Percentiles rank a stretch among this genome's conserved stretches.
phyloP scores from a whole-genome alignment of 2,888 invertebrate species.

The Brachyptera risi region DNA sequence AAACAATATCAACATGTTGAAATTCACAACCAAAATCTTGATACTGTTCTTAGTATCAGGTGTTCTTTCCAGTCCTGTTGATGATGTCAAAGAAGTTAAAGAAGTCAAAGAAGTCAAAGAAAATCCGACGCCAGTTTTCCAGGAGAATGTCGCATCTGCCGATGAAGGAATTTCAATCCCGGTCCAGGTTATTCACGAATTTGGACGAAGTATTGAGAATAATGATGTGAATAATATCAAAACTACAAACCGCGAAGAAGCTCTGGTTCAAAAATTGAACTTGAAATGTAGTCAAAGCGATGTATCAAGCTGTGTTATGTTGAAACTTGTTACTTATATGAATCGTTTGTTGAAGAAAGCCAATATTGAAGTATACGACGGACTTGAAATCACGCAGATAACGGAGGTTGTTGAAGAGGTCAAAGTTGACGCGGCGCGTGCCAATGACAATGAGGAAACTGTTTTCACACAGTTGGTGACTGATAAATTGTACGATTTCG shows the following conservation, averaged over 20 bases:
- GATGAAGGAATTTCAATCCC: conserved; percentile 9
- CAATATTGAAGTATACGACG: conserved; percentile 70
- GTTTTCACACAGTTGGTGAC: conserved; percentile 59
- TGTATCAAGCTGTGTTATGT: conserved; percentile 75
- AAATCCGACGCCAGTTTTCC: neutral
- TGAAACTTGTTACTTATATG: conserved; percentile 77
- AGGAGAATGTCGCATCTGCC: neutral
- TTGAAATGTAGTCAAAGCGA: conserved; percentile 73
- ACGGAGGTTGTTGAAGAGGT: conserved; percentile 50
- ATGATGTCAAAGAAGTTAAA: neutral
- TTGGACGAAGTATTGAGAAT: conserved; percentile 2
- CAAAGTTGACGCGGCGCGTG: conserved; percentile 44
- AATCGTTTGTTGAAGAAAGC: conserved; percentile 77
- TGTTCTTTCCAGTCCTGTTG: neutral
- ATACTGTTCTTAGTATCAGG: conserved; percentile 4
- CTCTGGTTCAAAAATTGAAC: conserved; percentile 68
- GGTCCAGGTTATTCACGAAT: conserved; percentile 9
- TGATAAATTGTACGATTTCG: conserved; percentile 71
- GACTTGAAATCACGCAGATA: conserved; percentile 69
- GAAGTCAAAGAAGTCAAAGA: neutral
- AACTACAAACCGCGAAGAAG: conserved; percentile 53
- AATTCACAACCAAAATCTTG: conserved; percentile 3
- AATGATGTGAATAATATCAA: conserved; percentile 22
- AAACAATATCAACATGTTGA: neutral
- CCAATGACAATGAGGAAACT: conserved; percentile 45